phyloP scores from a whole-genome alignment of 2,888 invertebrate genomes.

The Apamea epomidion region DNA sequence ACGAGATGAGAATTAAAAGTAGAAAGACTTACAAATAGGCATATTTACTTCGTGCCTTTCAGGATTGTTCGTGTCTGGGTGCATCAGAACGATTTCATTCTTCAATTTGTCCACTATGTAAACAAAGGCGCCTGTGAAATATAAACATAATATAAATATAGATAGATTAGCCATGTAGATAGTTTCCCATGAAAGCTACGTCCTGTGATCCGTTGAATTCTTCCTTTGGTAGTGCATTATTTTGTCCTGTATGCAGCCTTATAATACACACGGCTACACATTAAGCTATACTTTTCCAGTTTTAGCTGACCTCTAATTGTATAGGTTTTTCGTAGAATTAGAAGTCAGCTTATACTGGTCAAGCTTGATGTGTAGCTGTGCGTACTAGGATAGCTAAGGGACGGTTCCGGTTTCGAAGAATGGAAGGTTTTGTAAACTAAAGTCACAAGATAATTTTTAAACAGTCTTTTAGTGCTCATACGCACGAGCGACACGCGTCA shows the following conservation, averaged over 20 bases:
- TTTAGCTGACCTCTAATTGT: too few relatives aligned
- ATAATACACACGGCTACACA: too few relatives aligned
- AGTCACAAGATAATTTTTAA: not conserved
- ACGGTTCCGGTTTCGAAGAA: not conserved
- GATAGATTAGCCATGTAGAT: not conserved
- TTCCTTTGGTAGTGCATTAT: not conserved
- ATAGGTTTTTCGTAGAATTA: too few relatives aligned
- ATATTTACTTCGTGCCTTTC: constrained; percentile 90
- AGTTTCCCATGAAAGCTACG: not conserved
- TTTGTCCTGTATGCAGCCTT: not conserved
- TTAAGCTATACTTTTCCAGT: too few relatives aligned
- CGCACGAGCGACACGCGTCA: not conserved
- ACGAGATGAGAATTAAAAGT: not conserved
- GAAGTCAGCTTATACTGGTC: too few relatives aligned
- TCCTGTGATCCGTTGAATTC: not conserved
- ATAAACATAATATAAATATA: not conserved
- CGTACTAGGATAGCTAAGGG: not conserved
- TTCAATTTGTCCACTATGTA: constrained; percentile 89
- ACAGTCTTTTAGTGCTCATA: not conserved
- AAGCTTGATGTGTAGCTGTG: too few relatives aligned
- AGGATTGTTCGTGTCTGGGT: constrained; percentile 84
- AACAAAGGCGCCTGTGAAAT: constrained; percentile 87
- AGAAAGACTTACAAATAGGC: constrained; percentile 84
- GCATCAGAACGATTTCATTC: constrained; percentile 90
- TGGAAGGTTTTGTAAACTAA: not conserved